Evolutionary conservation across 2,888 invertebrate species (phyloP).

Genomic region (Xylota segnis): DNA sequence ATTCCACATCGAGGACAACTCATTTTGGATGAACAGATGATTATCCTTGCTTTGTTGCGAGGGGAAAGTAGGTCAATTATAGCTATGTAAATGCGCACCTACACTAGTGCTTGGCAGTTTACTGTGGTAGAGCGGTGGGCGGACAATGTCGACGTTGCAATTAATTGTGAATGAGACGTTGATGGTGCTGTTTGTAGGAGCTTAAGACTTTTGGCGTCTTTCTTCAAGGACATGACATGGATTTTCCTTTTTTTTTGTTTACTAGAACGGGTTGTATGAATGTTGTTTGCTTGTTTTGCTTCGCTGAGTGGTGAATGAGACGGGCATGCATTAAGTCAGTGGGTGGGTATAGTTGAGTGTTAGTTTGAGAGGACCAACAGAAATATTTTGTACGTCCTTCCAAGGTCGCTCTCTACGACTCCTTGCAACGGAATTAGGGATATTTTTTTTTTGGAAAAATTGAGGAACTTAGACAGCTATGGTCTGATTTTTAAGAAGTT

Average conservation of each 20-base stretch:
- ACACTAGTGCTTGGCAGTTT: background rate
- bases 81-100: slow-evolving; percentile 9
- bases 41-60: slow-evolving; percentile 60
- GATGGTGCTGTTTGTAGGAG: slow-evolving; percentile 13
- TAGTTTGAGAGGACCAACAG: no score
- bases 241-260: background rate
- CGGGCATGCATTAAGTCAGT: no score
- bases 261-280: background rate
- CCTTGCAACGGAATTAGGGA: no score
- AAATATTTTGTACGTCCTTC: no score
- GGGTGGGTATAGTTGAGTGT: no score
- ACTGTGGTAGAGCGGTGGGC: background rate
- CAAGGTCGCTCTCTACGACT: no score
- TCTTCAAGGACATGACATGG: slow-evolving; percentile 20
- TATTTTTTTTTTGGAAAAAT: no score
- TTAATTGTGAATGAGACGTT: slow-evolving; percentile 5
- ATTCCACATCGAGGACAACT: slow-evolving; percentile 31
- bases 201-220: slow-evolving; percentile 3
- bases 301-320: no score
- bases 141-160: slow-evolving; percentile 1
- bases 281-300: background rate
- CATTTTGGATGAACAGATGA: slow-evolving; percentile 53
- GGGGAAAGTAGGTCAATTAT: slow-evolving; percentile 60
- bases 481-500: no score
- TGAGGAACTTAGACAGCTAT: no score